phyloP scores from a whole-genome alignment of 2,888 invertebrate genomes.

The Plagodis pulveraria region DNA sequence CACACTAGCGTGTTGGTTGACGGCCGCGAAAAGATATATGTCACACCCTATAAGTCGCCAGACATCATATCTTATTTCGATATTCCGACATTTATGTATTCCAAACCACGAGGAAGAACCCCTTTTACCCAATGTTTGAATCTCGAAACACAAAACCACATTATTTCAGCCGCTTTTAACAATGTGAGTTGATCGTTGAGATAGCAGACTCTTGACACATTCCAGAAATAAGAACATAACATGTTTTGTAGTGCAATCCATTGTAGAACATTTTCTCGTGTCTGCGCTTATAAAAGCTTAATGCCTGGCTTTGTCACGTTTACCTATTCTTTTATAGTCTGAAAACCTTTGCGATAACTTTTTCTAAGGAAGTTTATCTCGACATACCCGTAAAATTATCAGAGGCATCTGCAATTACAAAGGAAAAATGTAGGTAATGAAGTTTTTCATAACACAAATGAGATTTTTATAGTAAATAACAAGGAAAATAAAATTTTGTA shows the following conservation, averaged over 20 bases:
- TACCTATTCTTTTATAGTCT: slow-evolving; percentile 14
- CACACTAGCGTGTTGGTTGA: no score
- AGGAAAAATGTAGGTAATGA: slow-evolving; percentile 14
- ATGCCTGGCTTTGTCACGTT: slow-evolving; percentile 15
- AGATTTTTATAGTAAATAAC: slow-evolving; percentile 19
- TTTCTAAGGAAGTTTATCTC: slow-evolving; percentile 27
- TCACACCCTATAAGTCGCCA: no score
- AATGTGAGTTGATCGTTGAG: slow-evolving; percentile 5
- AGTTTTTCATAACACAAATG: slow-evolving; percentile 17
- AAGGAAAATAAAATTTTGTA: neutral
- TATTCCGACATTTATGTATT: no score
- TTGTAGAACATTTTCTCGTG: slow-evolving; percentile 37
- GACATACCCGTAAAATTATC: slow-evolving; percentile 26
- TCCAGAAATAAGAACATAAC: slow-evolving; percentile 26
- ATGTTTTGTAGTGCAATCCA: slow-evolving; percentile 27
- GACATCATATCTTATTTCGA: no score
- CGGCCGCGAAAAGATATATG: no score
- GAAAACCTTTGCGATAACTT: slow-evolving; percentile 26
- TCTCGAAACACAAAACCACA: neutral
- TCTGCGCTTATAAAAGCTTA: slow-evolving; percentile 1
- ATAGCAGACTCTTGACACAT: slow-evolving; percentile 3
- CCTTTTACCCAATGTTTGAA: no score
- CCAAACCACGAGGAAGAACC: no score
- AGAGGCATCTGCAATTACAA: slow-evolving; percentile 26
- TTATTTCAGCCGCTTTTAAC: neutral